Conservation (phyloP, 2,888 invertebrate species). For the Cephus spinipes region DNA sequence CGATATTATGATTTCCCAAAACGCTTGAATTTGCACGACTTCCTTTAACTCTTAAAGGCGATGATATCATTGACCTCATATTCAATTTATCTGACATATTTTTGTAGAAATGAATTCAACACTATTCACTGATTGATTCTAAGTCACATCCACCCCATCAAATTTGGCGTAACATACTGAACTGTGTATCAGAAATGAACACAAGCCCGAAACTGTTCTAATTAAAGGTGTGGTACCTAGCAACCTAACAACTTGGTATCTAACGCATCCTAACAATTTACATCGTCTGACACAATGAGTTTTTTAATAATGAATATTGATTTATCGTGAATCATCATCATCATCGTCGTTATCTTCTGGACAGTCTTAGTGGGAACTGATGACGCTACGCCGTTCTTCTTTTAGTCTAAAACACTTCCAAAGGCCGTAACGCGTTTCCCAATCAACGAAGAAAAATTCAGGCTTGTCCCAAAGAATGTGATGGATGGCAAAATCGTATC, state of each 20-base stretch:
- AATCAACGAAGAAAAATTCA: constrained; percentile 75
- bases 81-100: not conserved
- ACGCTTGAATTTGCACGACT: not conserved
- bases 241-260: constrained; percentile 7
- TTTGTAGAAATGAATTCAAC: not conserved
- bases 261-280: constrained; percentile 1
- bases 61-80: not conserved
- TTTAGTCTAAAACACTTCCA: constrained; percentile 71
- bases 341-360: not conserved
- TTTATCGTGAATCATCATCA: not conserved
- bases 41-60: not conserved
- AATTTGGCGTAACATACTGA: not conserved
- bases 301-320: not conserved
- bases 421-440: constrained; percentile 74
- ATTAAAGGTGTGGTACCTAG: constrained; percentile 3
- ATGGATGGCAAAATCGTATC: constrained; percentile 70
- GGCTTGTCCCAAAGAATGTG: constrained; percentile 73
- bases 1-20: not conserved
- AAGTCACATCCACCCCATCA: not conserved
- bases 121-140: not conserved
- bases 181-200: not conserved
- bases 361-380: not conserved
- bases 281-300: not conserved
- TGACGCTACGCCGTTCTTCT: not conserved
- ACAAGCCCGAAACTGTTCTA: not conserved